phyloP scores from a whole-genome alignment of 2,797 vertebrate species.

The Protosalanx chinensis region DNA sequence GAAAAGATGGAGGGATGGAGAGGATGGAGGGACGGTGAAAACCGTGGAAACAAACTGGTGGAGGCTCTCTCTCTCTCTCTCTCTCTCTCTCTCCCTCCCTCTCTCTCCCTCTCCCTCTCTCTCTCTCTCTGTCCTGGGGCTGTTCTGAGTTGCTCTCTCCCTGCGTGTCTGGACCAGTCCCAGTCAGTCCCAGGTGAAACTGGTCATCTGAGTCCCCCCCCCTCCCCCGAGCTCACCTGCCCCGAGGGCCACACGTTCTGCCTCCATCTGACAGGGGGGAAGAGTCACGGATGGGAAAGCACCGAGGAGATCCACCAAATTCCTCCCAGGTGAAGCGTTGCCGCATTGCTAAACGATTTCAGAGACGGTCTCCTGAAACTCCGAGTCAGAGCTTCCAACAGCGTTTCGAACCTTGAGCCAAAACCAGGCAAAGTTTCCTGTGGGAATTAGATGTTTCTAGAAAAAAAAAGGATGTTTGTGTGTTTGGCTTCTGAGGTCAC shows the following conservation, averaged over 20 bases:
- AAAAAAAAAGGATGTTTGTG: neutral
- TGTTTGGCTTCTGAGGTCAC: constrained; percentile 9
- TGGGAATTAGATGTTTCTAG: neutral
- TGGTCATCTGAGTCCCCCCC: constrained; percentile 68
- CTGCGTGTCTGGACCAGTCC: constrained; percentile 65
- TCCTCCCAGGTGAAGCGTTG: constrained; percentile 48
- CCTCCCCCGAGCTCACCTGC: constrained; percentile 57
- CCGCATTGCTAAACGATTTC: constrained; percentile 47
- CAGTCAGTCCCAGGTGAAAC: constrained; percentile 67
- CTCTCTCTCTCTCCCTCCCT: neutral
- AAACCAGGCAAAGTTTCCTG: constrained; percentile 49
- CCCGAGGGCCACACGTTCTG: constrained; percentile 45
- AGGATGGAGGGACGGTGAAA: neutral
- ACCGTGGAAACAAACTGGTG: neutral
- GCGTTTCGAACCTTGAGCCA: constrained; percentile 16
- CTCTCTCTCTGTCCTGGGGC: constrained; percentile 39
- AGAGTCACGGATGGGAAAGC: constrained; percentile 43
- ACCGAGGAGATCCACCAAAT: constrained; percentile 27
- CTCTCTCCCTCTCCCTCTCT: constrained; percentile 21
- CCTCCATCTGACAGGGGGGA: constrained; percentile 53
- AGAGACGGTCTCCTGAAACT: constrained; percentile 49
- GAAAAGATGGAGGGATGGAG: neutral
- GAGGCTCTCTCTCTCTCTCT: constrained; percentile 4
- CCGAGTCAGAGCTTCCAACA: neutral
- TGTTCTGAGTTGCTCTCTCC: constrained; percentile 25